Evolutionary conservation across 2,113 vertebrate genomes (phyloP), one percentile per base, ranked within the genome.

Genomic region (Cisticola juncidis): DNA sequence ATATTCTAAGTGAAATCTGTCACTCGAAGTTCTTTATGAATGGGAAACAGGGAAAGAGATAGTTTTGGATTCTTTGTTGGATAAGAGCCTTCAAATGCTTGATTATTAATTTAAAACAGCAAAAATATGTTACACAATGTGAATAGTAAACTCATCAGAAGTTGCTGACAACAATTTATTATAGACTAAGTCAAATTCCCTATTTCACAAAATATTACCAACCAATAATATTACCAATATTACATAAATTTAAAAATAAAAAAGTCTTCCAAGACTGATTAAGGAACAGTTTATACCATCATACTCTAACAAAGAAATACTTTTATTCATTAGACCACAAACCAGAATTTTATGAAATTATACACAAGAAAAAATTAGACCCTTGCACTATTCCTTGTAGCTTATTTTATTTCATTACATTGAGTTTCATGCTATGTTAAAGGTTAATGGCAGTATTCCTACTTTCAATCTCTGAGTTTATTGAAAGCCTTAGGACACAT

Each of bases 401-500:
- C 79, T 91, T 42, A 85, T 90, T 89, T 95, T 7, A 64, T 88
- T 92, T 92, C 6, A 85, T 85, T 92, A 60, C 35, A 13, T 1
- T 70, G 44, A 31, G 8, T 81, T 95, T 95, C 81, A 91, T 85
- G n/a, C 25, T 53, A 17, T 56, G 71, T 71, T 94, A 91, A 94
- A 95, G 66, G 89, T 95, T 94, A 94, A 77, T 64, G 25, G 14
- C 25, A 66, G 42, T 64, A 86, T 88, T 96, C 90, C 54, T 81
- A 19, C 23, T 56, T 95, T 92, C 42, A 69, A n/a, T 22, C 19
- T 73, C 35, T 51, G 70, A 90, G 29, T 90, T 95, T 96, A 95
- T 95, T 91, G 90, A 97, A 96, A 94, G 77, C 87, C 71, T 74
- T 84, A 92, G 81, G 94, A 93, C 61, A 96, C 33, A 86, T 53